phyloP scores from a whole-genome alignment of 2,797 vertebrate species.

The Gallinago solitaria region DNA sequence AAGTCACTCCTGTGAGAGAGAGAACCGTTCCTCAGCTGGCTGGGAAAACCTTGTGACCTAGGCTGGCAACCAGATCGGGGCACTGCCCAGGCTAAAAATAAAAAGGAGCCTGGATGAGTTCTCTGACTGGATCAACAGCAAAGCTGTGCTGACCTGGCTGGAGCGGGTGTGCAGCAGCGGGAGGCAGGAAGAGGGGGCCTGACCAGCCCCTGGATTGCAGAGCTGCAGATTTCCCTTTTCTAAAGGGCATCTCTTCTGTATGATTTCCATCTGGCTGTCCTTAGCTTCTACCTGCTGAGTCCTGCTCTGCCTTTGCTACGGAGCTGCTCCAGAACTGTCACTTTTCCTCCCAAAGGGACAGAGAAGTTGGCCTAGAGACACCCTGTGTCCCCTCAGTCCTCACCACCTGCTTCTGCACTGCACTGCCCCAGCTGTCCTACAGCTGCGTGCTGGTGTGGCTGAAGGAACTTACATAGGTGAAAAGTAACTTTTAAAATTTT shows the following conservation, averaged over 20 bases:
- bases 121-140: not conserved
- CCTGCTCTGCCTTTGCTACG: not conserved
- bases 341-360: not conserved
- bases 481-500: not conserved
- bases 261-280: not conserved
- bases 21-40: fast-evolving
- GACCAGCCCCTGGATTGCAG: not conserved
- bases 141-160: not conserved
- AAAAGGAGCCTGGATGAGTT: not conserved
- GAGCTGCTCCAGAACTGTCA: not conserved
- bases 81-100: not conserved
- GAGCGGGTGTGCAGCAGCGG: not conserved
- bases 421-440: not conserved
- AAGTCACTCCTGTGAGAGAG: too few species aligned
- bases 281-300: not conserved
- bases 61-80: not conserved
- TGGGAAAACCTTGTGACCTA: not conserved
- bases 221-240: not conserved
- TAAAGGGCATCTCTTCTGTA: not conserved
- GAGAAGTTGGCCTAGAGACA: not conserved
- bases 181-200: too few species aligned
- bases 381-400: not conserved
- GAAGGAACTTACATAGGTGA: not conserved
- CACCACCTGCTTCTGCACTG: not conserved
- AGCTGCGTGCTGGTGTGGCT: not conserved